Evolutionary conservation across 2,888 invertebrate species (phyloP).

Genomic region (Phragmatobia fuliginosa): DNA sequence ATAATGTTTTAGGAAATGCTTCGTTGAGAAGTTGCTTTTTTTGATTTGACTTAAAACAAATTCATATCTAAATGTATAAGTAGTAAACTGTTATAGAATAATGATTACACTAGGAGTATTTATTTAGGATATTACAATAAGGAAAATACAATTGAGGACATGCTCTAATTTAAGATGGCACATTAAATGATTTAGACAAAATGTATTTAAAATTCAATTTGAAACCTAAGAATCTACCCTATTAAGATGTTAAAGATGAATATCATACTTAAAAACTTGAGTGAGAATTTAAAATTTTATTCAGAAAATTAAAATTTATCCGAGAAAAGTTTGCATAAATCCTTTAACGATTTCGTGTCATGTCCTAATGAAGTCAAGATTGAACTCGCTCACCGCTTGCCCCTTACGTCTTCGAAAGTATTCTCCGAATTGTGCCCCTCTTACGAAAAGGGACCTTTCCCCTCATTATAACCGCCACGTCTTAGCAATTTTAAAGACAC

Average conservation of each 20-base stretch:
- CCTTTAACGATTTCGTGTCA: conserved; percentile 46
- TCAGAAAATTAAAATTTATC: conserved; percentile 40
- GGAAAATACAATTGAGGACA: too few relatives aligned
- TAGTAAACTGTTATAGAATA: too few relatives aligned
- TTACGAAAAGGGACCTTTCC: conserved; percentile 58
- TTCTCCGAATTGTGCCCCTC: conserved; percentile 45
- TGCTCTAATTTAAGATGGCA: too few relatives aligned
- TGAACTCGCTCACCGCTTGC: conserved; percentile 48
- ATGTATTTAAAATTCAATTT: too few relatives aligned
- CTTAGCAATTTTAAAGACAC: conserved; percentile 73
- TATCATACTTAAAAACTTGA: neutral
- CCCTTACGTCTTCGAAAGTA: conserved; percentile 46
- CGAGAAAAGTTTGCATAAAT: conserved; percentile 36
- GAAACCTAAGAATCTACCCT: too few relatives aligned
- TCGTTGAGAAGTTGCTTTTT: too few relatives aligned
- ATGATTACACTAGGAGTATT: too few relatives aligned
- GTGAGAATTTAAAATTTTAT: conserved; percentile 34
- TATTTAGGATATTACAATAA: too few relatives aligned
- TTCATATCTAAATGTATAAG: too few relatives aligned
- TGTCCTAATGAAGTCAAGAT: conserved; percentile 49
- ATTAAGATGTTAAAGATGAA: neutral
- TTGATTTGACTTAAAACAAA: too few relatives aligned
- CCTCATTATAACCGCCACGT: conserved; percentile 67
- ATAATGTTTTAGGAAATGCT: too few relatives aligned
- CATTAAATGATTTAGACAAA: too few relatives aligned